Percentiles rank a stretch among this genome's conserved stretches.
These are phyloP conservation scores for Phorcus lineatus DNA, from an alignment of 2,888 invertebrate genomes.

Conservation along the genomic window DNA sequence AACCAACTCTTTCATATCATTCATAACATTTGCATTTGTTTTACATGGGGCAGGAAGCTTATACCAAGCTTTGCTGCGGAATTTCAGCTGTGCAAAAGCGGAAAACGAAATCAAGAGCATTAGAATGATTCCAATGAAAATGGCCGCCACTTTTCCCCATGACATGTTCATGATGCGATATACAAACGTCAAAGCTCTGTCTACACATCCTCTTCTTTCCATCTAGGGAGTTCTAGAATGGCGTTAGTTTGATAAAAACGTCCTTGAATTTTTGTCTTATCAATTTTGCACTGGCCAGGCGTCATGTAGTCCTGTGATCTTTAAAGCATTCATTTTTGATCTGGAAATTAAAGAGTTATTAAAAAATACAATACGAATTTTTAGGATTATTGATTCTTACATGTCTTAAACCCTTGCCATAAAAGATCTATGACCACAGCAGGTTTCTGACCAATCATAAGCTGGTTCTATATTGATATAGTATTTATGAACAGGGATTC, in stretches of 20 bases:
- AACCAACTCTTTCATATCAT: constrained; percentile 70
- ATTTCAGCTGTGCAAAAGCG: neutral
- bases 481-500: no score
- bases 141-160: neutral
- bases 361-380: neutral
- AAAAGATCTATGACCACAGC: no score
- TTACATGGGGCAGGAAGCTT: constrained; percentile 36
- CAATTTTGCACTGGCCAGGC: no score
- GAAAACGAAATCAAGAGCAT: neutral
- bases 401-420: no score
- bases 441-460: no score
- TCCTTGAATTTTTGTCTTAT: no score
- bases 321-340: neutral
- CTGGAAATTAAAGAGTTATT: neutral
- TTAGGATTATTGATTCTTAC: no score
- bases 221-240: neutral
- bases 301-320: no score
- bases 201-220: neutral
- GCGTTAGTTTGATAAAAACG: no score
- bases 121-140: neutral
- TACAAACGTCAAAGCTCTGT: neutral
- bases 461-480: no score
- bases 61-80: constrained; percentile 35
- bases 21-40: constrained; percentile 36
- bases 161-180: neutral